phyloP scores from a whole-genome alignment of 1,140 invertebrate genomes.

The Drosophila kohkoa region DNA sequence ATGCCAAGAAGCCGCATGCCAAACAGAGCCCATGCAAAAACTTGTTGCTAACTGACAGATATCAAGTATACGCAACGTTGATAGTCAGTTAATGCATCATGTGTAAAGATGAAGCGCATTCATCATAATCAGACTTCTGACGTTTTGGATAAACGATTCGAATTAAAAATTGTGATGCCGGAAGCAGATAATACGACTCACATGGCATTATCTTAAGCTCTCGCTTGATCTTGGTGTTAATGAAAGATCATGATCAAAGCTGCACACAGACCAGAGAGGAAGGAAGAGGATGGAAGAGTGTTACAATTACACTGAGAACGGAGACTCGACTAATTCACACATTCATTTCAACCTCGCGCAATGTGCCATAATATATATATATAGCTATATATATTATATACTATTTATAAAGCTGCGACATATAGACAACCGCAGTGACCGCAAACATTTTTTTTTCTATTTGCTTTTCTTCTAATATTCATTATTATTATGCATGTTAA shows the following conservation, averaged over 20 bases:
- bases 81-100: neutral
- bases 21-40: slow-evolving; percentile 1
- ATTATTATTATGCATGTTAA: slow-evolving; percentile 71
- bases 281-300: neutral
- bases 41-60: slow-evolving; percentile 22
- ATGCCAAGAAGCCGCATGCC: slow-evolving; percentile 14
- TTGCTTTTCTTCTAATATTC: slow-evolving; percentile 10
- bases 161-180: slow-evolving; percentile 34
- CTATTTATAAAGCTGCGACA: neutral
- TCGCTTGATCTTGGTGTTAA: slow-evolving; percentile 43
- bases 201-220: slow-evolving; percentile 18
- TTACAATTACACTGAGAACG: slow-evolving; percentile 12
- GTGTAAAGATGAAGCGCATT: slow-evolving; percentile 1
- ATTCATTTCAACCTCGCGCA: slow-evolving; percentile 26
- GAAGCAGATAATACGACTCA: slow-evolving; percentile 25
- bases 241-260: slow-evolving; percentile 52
- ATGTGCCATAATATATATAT: slow-evolving; percentile 5
- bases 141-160: slow-evolving; percentile 7
- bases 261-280: slow-evolving; percentile 2
- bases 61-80: slow-evolving; percentile 25
- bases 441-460: slow-evolving; percentile 19
- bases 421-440: slow-evolving; percentile 25
- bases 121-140: slow-evolving; percentile 1
- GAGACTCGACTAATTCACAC: slow-evolving; percentile 52
- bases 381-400: slow-evolving; percentile 31